A percentile compares a stretch with the other conserved stretches of the same genome.
Evolutionary conservation across 1,140 invertebrate genomes (phyloP).

Genomic region (Hylaeus volcanicus): DNA sequence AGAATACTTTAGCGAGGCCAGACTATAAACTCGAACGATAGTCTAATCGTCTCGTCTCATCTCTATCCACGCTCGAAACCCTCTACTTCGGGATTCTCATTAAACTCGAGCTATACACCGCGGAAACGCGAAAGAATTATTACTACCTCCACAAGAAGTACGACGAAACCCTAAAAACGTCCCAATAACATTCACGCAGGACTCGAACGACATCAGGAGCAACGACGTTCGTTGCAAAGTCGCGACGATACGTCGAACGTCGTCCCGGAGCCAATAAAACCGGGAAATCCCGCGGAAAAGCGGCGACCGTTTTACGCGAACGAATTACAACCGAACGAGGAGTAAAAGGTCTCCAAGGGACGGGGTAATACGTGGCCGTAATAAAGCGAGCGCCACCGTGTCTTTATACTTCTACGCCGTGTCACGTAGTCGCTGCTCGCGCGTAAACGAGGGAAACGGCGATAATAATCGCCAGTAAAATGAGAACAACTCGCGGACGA

Average conservation of each 20-base stretch:
- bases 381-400: background rate
- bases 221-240: background rate
- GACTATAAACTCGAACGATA: no score
- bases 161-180: no score
- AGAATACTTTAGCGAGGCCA: no score
- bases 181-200: no score
- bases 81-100: no score
- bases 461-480: slow-evolving; percentile 21
- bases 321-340: slow-evolving; percentile 6
- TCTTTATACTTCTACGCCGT: slow-evolving; percentile 1
- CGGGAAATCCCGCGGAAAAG: background rate
- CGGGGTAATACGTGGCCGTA: background rate
- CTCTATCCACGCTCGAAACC: no score
- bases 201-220: background rate
- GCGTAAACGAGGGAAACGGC: slow-evolving; percentile 12
- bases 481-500: background rate
- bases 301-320: background rate
- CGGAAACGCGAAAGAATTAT: no score
- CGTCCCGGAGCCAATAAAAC: background rate
- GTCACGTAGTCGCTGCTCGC: background rate
- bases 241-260: slow-evolving; percentile 2
- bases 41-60: no score
- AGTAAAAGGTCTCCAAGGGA: background rate
- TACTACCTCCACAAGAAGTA: no score
- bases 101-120: no score